Evolutionary conservation across 2,888 invertebrate species (phyloP), one percentile per base, ranked within the genome.

Genomic region (Coecobrya sp.): DNA sequence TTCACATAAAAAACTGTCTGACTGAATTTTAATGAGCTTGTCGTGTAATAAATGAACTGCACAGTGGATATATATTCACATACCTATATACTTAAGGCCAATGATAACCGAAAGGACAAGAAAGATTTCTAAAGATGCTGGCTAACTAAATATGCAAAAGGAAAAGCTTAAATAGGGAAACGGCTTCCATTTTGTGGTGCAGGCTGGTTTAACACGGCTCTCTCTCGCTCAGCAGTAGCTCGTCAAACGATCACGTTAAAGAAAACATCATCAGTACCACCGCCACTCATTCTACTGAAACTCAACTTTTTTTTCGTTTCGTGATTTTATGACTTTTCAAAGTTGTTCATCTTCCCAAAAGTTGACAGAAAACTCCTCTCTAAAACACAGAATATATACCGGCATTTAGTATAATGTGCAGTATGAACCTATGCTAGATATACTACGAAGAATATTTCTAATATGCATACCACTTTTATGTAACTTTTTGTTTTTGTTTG

Each of bases 11-110:
- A 42, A 49, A 42, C 65, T 22, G 84, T 84, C 73, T 89, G 89
- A 49, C 45, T 89, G 89, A 89, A 89, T 89, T 89, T 89, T 89
- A 89, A 89, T 89, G 89, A 89, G 89, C 84, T 84, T 42, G 62
- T 84, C 84, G 81, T 81, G 81, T 55, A 59, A 81, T 36, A 81
- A 30, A 59, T 81, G 81, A 81, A 81, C 81, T 81, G 81, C 36
- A 36, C 27, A 25, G 55, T 11, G 2, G 30, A 27, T 36, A 13
- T 2, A 62, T 68, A 11, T 13, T 62, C 45, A 86, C 68, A 30
- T 52, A 76, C 27, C n/a, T 49, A 16, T 25, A 68, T 22, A 27
- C 7, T 5, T 5, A 59, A 22, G 49, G 16, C 52, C 25, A 52
- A 25, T 79, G 52, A 79, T 79, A 30, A 52, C 73, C 42, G 22